Evolutionary conservation across 2,888 invertebrate genomes (phyloP), one percentile per base, ranked within the genome.

Genomic region (Cenopis cana): DNA sequence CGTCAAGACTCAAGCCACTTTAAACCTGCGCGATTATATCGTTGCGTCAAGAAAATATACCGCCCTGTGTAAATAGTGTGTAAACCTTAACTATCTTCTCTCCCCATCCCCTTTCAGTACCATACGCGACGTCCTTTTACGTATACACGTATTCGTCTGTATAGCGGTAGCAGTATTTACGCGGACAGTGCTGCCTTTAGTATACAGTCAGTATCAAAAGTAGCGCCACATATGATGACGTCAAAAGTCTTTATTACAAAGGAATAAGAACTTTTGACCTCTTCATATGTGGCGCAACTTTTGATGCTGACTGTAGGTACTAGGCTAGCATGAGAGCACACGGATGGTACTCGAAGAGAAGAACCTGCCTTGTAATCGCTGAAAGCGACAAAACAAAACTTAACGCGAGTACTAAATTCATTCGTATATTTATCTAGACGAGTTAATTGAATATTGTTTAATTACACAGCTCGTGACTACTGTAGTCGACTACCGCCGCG

Each of bases 371-470:
- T 46, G 64, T 65, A 38, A 61, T 57, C 69, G 62, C 62, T 50
- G 29, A 29, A 64, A 57, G 69, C 69, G 69, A 57, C 38, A 56
- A 41, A 64, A 57, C 56, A 57, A 38, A 69, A 69, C 66, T 66
- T 66, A 66, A 70, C 69, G 69, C 69, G 41, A 65, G 38, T 70
- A 57, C 59, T 70, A 66, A 70, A 66, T 70, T 70, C 59, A 54
- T 70, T 55, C 65, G 52, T 66, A 60, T 65, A 70, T 69, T 67
- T 67, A 66, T 54, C 66, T 70, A 70, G 59, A 70, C 66, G 57
- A 62, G 57, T 66, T 69, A 70, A 70, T 70, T 65, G 70, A 70
- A 70, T 69, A 69, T 61, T 41, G 41, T 59, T 69, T 69, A 69
- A 69, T 69, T 59, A 69, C 68, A 69, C 20, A 36, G 52, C 52